Conservation (phyloP, 1,140 invertebrate genomes). For the Galendromus occidentalis region DNA sequence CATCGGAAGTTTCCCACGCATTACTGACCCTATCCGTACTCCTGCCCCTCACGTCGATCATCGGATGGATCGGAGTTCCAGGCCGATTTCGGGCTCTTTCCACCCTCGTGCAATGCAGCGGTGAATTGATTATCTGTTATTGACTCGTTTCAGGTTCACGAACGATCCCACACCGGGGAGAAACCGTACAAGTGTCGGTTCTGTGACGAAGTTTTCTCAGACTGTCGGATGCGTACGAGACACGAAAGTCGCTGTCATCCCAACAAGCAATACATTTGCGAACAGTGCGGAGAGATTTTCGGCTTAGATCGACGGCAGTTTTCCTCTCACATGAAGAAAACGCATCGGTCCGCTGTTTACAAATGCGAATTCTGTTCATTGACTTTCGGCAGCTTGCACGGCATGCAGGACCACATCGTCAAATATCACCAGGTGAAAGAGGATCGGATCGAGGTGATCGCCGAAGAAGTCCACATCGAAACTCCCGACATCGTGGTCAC, state of each 20-base stretch:
- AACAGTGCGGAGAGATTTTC: slow-evolving; percentile 10
- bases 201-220: slow-evolving; percentile 10
- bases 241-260: slow-evolving; percentile 8
- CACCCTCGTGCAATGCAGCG: too few relatives aligned
- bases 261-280: slow-evolving; percentile 11
- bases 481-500: too few relatives aligned
- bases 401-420: not conserved
- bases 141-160: slow-evolving; percentile 42
- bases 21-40: too few relatives aligned
- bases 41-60: too few relatives aligned
- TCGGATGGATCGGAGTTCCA: too few relatives aligned
- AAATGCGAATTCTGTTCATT: slow-evolving; percentile 9
- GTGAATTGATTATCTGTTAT: too few relatives aligned
- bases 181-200: slow-evolving; percentile 83
- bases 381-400: not conserved
- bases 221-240: slow-evolving; percentile 10
- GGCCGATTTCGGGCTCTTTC: too few relatives aligned
- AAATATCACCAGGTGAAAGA: not conserved
- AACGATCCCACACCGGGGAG: slow-evolving; percentile 84
- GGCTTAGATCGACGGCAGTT: slow-evolving; percentile 9
- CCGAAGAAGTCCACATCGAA: too few relatives aligned
- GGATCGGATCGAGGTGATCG: too few relatives aligned
- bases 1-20: too few relatives aligned
- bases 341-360: slow-evolving; percentile 10
- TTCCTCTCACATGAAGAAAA: slow-evolving; percentile 10